These are phyloP conservation scores for Crenichthys baileyi DNA, from an alignment of 2,797 vertebrate species.

Conservation along the genomic window DNA sequence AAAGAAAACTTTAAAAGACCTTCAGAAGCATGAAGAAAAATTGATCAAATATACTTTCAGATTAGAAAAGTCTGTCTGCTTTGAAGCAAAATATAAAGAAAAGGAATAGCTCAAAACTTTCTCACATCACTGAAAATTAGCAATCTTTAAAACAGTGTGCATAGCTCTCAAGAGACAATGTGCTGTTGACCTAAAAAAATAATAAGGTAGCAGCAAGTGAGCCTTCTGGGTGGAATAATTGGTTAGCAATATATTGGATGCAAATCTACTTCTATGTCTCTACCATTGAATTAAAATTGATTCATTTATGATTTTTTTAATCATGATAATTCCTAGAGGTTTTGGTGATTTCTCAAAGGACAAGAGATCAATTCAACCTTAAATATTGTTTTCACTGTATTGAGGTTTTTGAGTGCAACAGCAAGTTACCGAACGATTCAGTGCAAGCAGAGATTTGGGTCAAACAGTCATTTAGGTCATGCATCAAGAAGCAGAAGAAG, in stretches of 20 bases:
- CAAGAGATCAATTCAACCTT: conserved; percentile 31
- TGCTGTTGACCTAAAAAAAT: neutral
- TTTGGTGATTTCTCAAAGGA: neutral
- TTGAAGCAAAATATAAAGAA: neutral
- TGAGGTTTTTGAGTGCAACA: conserved; percentile 1
- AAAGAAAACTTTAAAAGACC: neutral
- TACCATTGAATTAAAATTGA: neutral
- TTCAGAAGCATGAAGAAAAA: neutral
- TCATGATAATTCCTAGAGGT: neutral
- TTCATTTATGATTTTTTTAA: conserved; percentile 5
- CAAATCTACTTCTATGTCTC: conserved; percentile 15
- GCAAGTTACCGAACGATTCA: neutral
- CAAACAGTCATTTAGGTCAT: neutral
- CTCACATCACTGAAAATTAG: neutral
- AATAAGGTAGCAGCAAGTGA: neutral
- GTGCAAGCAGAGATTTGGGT: neutral
- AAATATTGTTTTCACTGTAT: conserved; percentile 11
- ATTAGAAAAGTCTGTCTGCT: neutral
- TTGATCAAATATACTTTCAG: neutral
- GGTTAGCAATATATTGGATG: conserved; percentile 9
- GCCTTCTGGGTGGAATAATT: conserved; percentile 6
- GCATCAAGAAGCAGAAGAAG: neutral
- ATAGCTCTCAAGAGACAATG: neutral
- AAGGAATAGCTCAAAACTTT: neutral
- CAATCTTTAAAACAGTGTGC: neutral